These are phyloP conservation scores for Siphamia tubifer DNA, from an alignment of 2,113 vertebrate genomes.

Conservation along the genomic window DNA sequence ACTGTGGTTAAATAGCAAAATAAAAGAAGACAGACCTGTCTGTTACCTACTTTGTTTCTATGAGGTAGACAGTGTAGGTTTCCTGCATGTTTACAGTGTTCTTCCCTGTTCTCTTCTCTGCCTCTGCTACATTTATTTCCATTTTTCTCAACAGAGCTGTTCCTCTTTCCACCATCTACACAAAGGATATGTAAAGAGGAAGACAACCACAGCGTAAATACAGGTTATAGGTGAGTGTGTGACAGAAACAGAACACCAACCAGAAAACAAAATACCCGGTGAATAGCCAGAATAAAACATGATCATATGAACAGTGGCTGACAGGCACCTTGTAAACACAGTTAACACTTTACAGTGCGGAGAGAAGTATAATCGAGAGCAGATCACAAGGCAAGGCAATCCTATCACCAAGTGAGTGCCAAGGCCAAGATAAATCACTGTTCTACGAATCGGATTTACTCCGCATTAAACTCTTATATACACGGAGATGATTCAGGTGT, in stretches of 20 bases:
- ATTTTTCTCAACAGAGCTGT: conserved; percentile 85
- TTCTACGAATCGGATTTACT: not conserved
- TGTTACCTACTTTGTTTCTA: conserved; percentile 86
- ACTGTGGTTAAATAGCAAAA: not conserved
- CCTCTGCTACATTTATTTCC: conserved; percentile 91
- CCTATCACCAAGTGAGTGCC: not conserved
- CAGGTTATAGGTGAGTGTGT: not conserved
- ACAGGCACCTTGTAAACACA: not conserved
- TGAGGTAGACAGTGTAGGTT: conserved; percentile 93
- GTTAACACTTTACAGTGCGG: not conserved
- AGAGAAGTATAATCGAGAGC: not conserved
- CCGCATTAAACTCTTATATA: not conserved
- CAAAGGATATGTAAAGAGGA: not conserved
- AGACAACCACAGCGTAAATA: not conserved
- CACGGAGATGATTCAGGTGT: no score
- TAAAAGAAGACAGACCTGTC: not conserved
- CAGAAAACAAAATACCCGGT: not conserved
- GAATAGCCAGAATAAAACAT: not conserved
- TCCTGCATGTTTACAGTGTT: conserved; percentile 93
- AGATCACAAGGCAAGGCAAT: conserved; percentile 23
- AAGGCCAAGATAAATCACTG: fast-evolving
- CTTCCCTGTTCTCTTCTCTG: conserved; percentile 91
- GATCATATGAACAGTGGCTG: not conserved
- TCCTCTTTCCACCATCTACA: conserved; percentile 85
- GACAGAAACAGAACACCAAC: not conserved